Evolutionary conservation across 2,113 vertebrate genomes (phyloP), one percentile per base, ranked within the genome.

Genomic region (Macroglossus sobrinus): DNA sequence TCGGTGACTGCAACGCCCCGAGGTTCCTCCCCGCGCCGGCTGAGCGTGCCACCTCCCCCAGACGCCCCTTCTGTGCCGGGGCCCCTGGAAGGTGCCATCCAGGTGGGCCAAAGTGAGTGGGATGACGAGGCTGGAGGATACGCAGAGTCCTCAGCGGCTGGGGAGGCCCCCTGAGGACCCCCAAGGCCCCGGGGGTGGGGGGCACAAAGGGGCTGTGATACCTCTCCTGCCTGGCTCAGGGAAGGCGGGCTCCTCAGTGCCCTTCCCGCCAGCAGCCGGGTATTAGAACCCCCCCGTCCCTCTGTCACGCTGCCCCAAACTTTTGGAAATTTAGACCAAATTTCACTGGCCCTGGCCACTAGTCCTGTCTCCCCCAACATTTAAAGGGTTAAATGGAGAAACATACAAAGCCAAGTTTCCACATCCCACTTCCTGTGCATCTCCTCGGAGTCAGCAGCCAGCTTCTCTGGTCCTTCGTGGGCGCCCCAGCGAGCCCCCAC

Each of bases 251-350:
- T n/a, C n/a, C n/a, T n/a, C n/a, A n/a, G n/a, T n/a, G n/a, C n/a
- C n/a, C n/a, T n/a, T n/a, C n/a, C n/a, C n/a, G 79, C 80, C 33
- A 1, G 8, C 14, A 9, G 6, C 1, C 0, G 11, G 10, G 13
- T 4, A 68, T 71, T 7, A 0, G 21, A 2, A 2, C 2, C 8
- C 24, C 24, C 35, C 1, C 7, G 0, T 4, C 4, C 5, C 50
- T 50, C 10, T 5, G 33, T 53, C 38, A 0, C 1, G 16, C 5
- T 1, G 1, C 13, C 61, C 15, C 22, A 40, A 2, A 14, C 18
- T 0, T 22, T 50, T 10, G 33, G 47, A 26, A 18, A 7, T 53
- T 72, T 47, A 15, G 10, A 59, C 61, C 40, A 16, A 18, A 30
- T 30, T 35, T 40, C 16, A 7, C 22, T 24, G 8, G 22, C 38